Conservation (phyloP, 2,888 invertebrate genomes). For the Thera britannica region DNA sequence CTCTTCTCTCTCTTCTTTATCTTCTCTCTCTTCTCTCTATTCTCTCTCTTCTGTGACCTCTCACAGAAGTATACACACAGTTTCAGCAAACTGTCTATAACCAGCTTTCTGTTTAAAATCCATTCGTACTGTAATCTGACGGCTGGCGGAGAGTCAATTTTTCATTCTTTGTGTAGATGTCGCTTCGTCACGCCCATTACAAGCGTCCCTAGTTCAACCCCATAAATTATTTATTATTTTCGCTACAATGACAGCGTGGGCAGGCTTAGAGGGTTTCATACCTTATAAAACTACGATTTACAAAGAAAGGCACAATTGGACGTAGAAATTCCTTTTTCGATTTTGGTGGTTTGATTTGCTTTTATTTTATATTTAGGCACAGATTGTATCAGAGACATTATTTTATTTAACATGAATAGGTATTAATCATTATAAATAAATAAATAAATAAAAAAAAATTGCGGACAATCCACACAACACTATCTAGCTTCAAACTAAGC, state of each 20-base stretch:
- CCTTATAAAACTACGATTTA: neutral
- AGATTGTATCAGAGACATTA: no score
- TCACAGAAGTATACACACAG: no score
- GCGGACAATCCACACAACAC: no score
- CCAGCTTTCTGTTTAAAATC: conserved; percentile 5
- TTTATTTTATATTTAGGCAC: neutral
- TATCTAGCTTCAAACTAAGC: no score
- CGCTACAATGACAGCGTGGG: conserved; percentile 9
- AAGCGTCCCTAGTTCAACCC: conserved; percentile 43
- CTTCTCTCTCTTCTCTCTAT: no score
- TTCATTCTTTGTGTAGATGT: conserved; percentile 68
- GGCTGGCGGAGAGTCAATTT: conserved; percentile 48
- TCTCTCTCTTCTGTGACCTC: no score
- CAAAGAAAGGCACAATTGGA: neutral
- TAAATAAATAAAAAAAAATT: no score
- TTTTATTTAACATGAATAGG: no score
- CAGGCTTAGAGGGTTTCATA: conserved; percentile 12
- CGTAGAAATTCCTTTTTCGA: neutral
- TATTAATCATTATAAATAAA: no score
- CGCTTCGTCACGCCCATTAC: conserved; percentile 56
- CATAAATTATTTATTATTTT: conserved; percentile 62
- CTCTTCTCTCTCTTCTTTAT: no score
- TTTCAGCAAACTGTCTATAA: neutral
- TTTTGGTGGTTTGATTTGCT: neutral
- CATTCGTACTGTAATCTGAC: conserved; percentile 35